Conservation (phyloP, 2,113 vertebrate species). For the Dunckerocampus dactyliophorus region DNA sequence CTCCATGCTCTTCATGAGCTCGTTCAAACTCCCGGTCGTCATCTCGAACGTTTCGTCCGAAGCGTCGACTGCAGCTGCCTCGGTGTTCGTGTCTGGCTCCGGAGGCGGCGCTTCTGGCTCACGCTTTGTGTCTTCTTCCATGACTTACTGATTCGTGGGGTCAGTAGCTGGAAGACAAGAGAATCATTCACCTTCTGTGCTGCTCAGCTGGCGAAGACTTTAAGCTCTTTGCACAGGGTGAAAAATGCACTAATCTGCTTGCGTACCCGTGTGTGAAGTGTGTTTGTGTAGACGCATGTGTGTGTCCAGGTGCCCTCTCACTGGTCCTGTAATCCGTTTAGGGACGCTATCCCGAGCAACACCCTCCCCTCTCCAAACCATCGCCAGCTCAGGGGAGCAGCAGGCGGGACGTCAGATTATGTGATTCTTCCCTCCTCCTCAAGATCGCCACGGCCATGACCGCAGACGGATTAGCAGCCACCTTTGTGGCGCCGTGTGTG, state of each 20-base stretch:
- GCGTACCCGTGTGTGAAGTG: conserved; percentile 11
- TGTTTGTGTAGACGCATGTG: conserved; percentile 12
- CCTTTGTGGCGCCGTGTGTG: conserved; percentile 5
- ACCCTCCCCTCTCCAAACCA: conserved; percentile 13
- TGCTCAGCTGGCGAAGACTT: conserved; percentile 17
- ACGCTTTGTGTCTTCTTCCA: conserved; percentile 29
- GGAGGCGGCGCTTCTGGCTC: not conserved
- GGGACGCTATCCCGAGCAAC: conserved; percentile 21
- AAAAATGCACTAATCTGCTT: conserved; percentile 39
- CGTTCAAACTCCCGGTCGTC: conserved; percentile 63
- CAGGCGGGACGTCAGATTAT: conserved; percentile 53
- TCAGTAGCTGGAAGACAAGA: conserved; percentile 30
- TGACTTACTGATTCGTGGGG: conserved; percentile 13
- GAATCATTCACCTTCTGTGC: conserved; percentile 13
- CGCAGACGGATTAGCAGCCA: conserved; percentile 38
- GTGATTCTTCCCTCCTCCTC: conserved; percentile 14
- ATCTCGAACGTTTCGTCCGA: conserved; percentile 26
- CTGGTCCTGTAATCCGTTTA: conserved; percentile 58
- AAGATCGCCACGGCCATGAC: conserved; percentile 12
- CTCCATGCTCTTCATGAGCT: conserved; percentile 81
- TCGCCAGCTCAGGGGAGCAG: conserved; percentile 7
- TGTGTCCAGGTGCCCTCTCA: conserved; percentile 34
- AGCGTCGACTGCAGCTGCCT: not conserved
- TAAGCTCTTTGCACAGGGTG: conserved; percentile 29
- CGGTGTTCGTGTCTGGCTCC: not conserved